Evolutionary conservation across 2,113 vertebrate species (phyloP), one percentile per base, ranked within the genome.

Genomic region (Dromiciops gliroides): DNA sequence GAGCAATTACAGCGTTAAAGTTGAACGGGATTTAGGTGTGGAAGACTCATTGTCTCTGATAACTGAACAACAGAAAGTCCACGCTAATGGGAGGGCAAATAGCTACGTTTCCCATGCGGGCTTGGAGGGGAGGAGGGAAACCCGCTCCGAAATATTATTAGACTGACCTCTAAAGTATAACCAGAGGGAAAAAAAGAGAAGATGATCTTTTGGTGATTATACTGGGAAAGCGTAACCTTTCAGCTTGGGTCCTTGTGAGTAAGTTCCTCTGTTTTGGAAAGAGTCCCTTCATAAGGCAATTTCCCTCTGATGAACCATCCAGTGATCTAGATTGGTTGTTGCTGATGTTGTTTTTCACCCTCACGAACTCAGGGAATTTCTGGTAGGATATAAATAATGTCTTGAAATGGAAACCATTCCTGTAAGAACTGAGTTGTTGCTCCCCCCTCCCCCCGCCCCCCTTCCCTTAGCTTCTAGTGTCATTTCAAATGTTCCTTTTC

Each of bases 1-100:
- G 83, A 93, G 95, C 97, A 97, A 98, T 98, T 98, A 97, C 44
- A 97, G 97, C 75, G 88, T 26, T 6, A 56, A 93, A 94, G 94
- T 96, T 97, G 89, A 97, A 93, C 93, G 75, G 3, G 23, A 94
- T 96, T 96, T 95, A 97, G 97, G 94, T 96, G 56, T 47, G 94
- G 90, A 83, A 95, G 88, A 19, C 52, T 31, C 47, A 19, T 47
- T 8, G 49, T 75, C 91, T 67, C 95, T 94, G 90, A 52, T 94
- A 95, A 31, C 67, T 89, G 92, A 51, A 93, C 44, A 37, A 75
- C 53, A 90, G 94, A 49, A 92, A 92, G 75, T 93, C 93, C 97
- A 96, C 90, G 94, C 95, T 97, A 97, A 94, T 92, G 92, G 90
- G 88, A 94, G 91, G 96, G 93, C 95, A 60, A 94, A 94, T 98